Percentiles rank a stretch among this genome's conserved stretches.
Evolutionary conservation across 2,797 vertebrate species (phyloP).

Genomic region (Oreochromis grahami): DNA sequence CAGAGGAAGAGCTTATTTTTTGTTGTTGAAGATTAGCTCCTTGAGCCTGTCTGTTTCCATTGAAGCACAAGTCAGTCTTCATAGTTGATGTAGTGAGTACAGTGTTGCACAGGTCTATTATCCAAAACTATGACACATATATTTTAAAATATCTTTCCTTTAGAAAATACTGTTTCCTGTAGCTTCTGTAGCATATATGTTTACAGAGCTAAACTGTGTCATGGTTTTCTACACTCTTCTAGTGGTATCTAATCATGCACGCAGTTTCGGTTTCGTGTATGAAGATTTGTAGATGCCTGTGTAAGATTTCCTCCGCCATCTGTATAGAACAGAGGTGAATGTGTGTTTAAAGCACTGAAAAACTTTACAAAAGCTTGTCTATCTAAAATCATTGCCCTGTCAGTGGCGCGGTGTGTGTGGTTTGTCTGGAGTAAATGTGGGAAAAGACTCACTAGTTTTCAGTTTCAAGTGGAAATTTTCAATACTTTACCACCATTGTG

Average conservation of each 20-base stretch:
- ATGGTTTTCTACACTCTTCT: background rate
- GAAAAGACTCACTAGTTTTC: background rate
- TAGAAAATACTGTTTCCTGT: background rate
- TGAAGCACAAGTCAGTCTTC: slow-evolving; percentile 8
- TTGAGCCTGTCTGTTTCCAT: slow-evolving; percentile 8
- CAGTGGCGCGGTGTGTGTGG: background rate
- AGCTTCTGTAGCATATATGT: background rate
- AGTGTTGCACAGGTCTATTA: background rate
- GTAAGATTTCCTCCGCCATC: background rate
- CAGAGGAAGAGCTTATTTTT: background rate
- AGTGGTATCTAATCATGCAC: background rate
- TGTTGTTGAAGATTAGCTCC: slow-evolving; percentile 11
- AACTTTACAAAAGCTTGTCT: background rate
- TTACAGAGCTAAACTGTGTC: background rate
- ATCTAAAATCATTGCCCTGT: background rate
- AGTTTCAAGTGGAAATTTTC: background rate
- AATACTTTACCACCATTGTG: background rate
- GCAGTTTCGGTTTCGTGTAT: background rate
- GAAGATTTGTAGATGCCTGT: background rate
- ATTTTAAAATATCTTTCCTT: slow-evolving; percentile 16
- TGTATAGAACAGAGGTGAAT: background rate
- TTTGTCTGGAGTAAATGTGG: background rate
- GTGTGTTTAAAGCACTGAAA: background rate
- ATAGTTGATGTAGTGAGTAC: slow-evolving; percentile 5
- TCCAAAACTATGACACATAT: slow-evolving; percentile 4